Evolutionary conservation across 2,888 invertebrate species (phyloP).

Genomic region (Gonocerus acuteangulatus): DNA sequence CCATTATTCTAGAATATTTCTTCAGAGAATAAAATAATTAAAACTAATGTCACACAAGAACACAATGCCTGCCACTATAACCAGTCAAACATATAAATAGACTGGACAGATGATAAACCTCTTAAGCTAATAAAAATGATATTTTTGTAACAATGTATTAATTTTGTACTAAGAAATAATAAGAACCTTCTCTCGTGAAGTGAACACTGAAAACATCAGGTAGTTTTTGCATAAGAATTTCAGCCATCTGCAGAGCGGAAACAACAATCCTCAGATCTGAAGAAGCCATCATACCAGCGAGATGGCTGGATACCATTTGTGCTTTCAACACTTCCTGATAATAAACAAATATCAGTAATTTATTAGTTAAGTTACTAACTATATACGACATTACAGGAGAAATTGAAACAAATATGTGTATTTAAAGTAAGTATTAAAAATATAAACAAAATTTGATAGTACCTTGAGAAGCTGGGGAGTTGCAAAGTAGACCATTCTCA

Average conservation of each 20-base stretch:
- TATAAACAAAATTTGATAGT: background rate
- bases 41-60: no score
- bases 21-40: no score
- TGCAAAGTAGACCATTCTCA: slow-evolving; percentile 94
- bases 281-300: slow-evolving; percentile 97
- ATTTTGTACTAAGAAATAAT: no score
- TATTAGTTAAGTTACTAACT: no score
- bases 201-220: slow-evolving; percentile 91
- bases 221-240: slow-evolving; percentile 91
- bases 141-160: no score
- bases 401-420: no score
- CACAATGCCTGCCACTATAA: no score
- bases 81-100: no score
- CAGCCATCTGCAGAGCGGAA: slow-evolving; percentile 92
- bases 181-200: slow-evolving; percentile 91
- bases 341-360: background rate
- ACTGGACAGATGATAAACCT: no score
- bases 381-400: no score
- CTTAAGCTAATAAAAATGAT: no score
- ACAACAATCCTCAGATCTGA: slow-evolving; percentile 94
- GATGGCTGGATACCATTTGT: slow-evolving; percentile 86
- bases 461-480: slow-evolving; percentile 73
- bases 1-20: no score
- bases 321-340: slow-evolving; percentile 52
- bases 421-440: background rate